These are phyloP conservation scores for Equus quagga DNA, from an alignment of 2,113 vertebrate species.

Conservation along the genomic window DNA sequence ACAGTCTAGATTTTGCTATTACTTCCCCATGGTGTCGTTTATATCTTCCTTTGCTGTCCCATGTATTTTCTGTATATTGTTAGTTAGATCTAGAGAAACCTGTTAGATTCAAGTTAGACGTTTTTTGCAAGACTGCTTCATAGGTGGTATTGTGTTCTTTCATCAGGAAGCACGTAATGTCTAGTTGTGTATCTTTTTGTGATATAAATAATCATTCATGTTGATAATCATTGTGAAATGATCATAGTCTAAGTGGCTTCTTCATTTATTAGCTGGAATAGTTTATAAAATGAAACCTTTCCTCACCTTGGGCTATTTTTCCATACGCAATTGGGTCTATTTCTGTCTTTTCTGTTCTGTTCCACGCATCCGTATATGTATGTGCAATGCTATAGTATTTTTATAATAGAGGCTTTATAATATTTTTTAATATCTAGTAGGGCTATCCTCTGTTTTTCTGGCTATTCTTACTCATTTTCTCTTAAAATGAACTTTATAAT, in stretches of 20 bases:
- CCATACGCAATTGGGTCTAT: neutral
- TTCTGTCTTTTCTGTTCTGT: slow-evolving; percentile 22
- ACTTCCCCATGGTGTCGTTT: neutral
- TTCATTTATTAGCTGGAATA: slow-evolving; percentile 8
- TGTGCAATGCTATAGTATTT: neutral
- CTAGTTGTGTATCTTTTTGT: neutral
- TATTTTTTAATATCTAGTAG: neutral
- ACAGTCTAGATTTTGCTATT: neutral
- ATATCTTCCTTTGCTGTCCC: neutral
- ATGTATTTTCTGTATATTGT: neutral
- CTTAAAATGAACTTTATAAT: slow-evolving; percentile 11
- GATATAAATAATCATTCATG: neutral
- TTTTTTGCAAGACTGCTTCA: neutral
- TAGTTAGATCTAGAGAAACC: neutral
- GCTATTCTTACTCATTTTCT: slow-evolving; percentile 31
- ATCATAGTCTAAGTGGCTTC: slow-evolving; percentile 8
- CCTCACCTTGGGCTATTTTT: neutral
- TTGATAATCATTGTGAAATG: slow-evolving; percentile 35
- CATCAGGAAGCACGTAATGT: neutral
- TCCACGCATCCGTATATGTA: neutral
- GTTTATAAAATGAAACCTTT: slow-evolving; percentile 11
- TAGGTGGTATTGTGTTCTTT: neutral
- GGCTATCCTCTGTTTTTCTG: neutral
- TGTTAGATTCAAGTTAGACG: neutral
- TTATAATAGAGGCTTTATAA: neutral